Base-by-base conservation (phyloP, 2,113 vertebrate genomes). In the Poicephalus gulielmi region DNA sequence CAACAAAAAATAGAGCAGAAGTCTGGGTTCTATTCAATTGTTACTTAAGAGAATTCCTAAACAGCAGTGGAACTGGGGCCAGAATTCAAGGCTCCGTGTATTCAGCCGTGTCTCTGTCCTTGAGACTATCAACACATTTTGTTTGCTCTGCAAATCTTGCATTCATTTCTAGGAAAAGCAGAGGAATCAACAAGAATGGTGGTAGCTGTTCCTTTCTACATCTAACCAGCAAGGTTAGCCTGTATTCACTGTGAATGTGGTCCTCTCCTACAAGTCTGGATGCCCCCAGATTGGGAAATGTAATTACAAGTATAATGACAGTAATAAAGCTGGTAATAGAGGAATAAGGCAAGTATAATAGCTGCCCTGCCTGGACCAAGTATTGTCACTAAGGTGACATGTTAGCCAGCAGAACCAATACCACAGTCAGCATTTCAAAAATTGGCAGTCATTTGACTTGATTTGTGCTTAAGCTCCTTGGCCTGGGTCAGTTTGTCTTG, bases 31-130 rank as follows among this genome's bases (percentile, higher is more conserved):
- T 86, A 25, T 66, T 69, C 35, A 66, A 1, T 35, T 76, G 63
- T 69, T 77, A 59, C 39, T 83, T 47, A 41, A 62, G 47, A 86
- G 49, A 81, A 77, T 89, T 92, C 90, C 85, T 91, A 37, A 93
- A 69, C 69, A 87, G 88, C 69, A 71, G 55, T 6, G 17, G 69
- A 84, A 70, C 9, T 13, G 39, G 64, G 27, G 69, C 41, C 74
- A 66, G 84, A 77, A 73, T 63, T 84, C 82, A 44, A 70, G 35
- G 24, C 60, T 18, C 64, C 2, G 2, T 60, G 24, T 35, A 63
- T n/a, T 70, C 92, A 71, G 41, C 82, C 27, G 7, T 12, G 47
- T 57, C 70, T n/a, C 78, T 43, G 55, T 49, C 79, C 96, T 93
- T 78, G 78, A 82, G 70, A 28, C n/a, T 82, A 71, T 49, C 85